Evolutionary conservation across 2,797 vertebrate genomes (phyloP), one percentile per base, ranked within the genome.

Genomic region (Saxicola maurus): DNA sequence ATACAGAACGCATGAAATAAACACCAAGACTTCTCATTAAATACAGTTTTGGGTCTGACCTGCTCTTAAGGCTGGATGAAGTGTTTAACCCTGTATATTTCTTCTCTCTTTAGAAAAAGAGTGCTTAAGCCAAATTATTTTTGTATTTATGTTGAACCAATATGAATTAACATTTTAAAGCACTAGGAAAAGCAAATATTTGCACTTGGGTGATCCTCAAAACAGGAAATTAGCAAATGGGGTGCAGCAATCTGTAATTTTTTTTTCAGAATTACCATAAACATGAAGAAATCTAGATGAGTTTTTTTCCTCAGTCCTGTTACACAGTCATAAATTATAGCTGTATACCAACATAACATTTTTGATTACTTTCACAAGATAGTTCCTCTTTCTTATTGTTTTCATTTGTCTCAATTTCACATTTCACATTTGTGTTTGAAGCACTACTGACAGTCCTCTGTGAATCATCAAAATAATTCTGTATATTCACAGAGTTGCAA

Each of bases 401-500:
- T 48, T 49, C 12, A 3, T 66, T 86, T 57, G 42, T 30, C 40
- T 80, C 55, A 46, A 24, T 83, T 85, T 81, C 67, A 52, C 6
- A 4, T 31, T 93, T 90, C 73, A 55, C 28, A 51, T 90, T 79
- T 90, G 14, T 42, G 17, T 75, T 52, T 18, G 33, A 87, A 87
- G 35, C 11, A 61, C 11, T 33, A 69, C 43, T 73, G 56, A 12
- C 35, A 80, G 33, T 85, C 61, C 16, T 27, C 43, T 56, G 21
- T 51, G 65, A 90, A 82, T 35, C 40, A 65, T 53, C 33, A 81
- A 48, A 87, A 46, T 37, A 71, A 86, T 89, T 87, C 77, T 45
- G 35, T 86, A 12, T 23, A 23, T 87, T 89, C 42, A 69, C 31
- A 82, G 87, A 92, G 65, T 71, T 77, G 43, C 31, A 66, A 62